Evolutionary conservation across 2,113 vertebrate species (phyloP).

Genomic region (Equus przewalskii): DNA sequence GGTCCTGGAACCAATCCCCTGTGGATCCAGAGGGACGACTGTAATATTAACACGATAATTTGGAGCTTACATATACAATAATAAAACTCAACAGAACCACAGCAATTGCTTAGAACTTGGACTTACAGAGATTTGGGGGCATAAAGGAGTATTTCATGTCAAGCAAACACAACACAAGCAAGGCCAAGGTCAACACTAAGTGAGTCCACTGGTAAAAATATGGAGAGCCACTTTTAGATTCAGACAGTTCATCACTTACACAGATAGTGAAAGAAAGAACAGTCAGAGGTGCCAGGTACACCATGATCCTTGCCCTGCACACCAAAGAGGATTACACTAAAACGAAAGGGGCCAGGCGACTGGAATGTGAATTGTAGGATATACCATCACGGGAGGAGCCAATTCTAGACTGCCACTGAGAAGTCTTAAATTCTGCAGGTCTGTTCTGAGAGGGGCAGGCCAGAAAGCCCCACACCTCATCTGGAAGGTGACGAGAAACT

Average conservation of each 20-base stretch:
- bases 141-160: not conserved
- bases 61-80: not conserved
- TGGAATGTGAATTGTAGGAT: not conserved
- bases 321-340: not conserved
- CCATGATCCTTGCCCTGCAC: not conserved
- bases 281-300: not conserved
- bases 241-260: not conserved
- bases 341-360: not conserved
- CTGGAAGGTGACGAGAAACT: not conserved
- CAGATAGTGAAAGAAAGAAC: not conserved
- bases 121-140: not conserved
- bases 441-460: not conserved
- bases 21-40: too few species aligned
- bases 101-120: not conserved
- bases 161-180: not conserved
- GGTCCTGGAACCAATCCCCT: too few species aligned
- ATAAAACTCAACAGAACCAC: not conserved
- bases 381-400: not conserved
- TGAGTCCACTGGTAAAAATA: not conserved
- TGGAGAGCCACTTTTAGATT: not conserved
- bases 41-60: not conserved
- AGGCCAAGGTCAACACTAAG: not conserved
- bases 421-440: not conserved
- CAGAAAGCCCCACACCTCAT: not conserved
- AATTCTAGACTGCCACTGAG: not conserved